Percentiles rank a stretch among this genome's conserved stretches.
These are phyloP conservation scores for Pseudobourletiella spinata DNA, from an alignment of 1,140 invertebrate genomes.

Conservation along the genomic window DNA sequence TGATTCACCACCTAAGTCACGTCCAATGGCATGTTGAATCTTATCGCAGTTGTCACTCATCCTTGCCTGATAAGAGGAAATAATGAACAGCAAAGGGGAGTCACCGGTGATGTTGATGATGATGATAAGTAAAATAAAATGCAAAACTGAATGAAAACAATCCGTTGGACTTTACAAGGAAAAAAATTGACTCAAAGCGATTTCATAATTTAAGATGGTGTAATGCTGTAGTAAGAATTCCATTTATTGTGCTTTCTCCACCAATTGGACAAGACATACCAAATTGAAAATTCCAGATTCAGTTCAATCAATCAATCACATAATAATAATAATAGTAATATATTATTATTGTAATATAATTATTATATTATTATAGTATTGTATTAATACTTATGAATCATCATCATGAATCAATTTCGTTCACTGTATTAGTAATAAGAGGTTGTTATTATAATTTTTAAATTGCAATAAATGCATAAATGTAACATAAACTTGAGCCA, in stretches of 20 bases:
- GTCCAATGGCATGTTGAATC: no score
- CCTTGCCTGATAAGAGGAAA: no score
- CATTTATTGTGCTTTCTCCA: slow-evolving; percentile 8
- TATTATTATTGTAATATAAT: no score
- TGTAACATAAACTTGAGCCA: slow-evolving; percentile 9
- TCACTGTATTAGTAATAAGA: slow-evolving; percentile 13
- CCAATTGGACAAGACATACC: slow-evolving; percentile 17
- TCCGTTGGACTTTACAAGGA: no score
- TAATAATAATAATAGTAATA: slow-evolving; percentile 11
- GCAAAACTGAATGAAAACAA: no score
- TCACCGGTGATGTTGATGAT: no score
- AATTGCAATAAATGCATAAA: slow-evolving; percentile 1
- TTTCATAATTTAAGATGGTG: no score
- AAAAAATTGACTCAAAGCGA: no score
- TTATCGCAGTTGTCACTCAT: no score
- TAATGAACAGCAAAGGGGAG: no score
- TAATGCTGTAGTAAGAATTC: slow-evolving; percentile 21
- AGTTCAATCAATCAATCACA: slow-evolving; percentile 9
- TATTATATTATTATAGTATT: slow-evolving; percentile 1
- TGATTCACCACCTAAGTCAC: no score
- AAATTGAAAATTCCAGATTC: slow-evolving; percentile 8
- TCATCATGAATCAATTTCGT: slow-evolving; percentile 3
- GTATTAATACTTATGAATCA: slow-evolving; percentile 3
- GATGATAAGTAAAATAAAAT: no score
- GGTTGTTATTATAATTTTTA: slow-evolving; percentile 1